Evolutionary conservation across 2,797 vertebrate species (phyloP), one percentile per base, ranked within the genome.

Genomic region (Onychomys torridus): DNA sequence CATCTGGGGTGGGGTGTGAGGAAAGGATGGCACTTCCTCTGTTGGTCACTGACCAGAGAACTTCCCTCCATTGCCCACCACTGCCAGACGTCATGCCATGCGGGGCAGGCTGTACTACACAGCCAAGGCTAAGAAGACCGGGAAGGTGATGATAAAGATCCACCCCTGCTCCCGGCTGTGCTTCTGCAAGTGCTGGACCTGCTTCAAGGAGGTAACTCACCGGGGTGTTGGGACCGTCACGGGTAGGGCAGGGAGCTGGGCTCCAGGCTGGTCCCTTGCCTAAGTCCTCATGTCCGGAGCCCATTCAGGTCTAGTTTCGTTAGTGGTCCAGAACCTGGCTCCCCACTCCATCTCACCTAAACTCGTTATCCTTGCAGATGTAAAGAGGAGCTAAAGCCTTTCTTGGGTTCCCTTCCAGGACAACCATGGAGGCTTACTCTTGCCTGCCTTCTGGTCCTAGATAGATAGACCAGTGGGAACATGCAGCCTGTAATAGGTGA

Each of bases 91-190:
- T 89, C 99, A 99, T 84, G 99, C 99, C 1, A 99, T 99, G 99
- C 99, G 99, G 96, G 99, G 99, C 16, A 98, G 99, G 71, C 98
- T 99, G 97, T 99, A 99, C 97, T 99, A 99, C 91, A 99, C 99
- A 16, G 99, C 99, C 87, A 99, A 99, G 98, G 98, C 99, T 0
- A 99, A 99, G 97, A 99, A 99, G 92, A 99, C 99, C 0, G 99
- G 99, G 59, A 99, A 99, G 98, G 99, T 99, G 97, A 99, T 99
- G 99, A 99, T 99, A 98, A 99, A 99, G 98, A 99, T 98, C 3
- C 99, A 99, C 86, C 99, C 99, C 0, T 99, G 99, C 0, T 99
- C 99, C 90, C 99, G 99, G 91, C 98, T 99, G 94, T 99, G 99
- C 98, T 99, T 99, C 98, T 99, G 99, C 89, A 99, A 97, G 96